phyloP scores from a whole-genome alignment of 2,113 vertebrate genomes.

The Varanus komodoensis region DNA sequence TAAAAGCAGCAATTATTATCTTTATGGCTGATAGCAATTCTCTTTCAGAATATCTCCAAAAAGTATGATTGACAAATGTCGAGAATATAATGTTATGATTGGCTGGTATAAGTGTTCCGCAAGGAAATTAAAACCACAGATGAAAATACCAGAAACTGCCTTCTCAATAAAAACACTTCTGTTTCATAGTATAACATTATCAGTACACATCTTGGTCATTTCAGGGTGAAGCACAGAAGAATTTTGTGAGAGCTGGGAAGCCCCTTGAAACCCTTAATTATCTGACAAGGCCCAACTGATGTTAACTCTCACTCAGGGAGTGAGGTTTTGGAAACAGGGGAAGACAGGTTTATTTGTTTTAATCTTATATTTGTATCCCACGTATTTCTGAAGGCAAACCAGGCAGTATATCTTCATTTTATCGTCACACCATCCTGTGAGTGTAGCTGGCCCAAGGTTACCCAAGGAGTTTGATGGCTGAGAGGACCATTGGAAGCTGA shows the following conservation, averaged over 20 bases:
- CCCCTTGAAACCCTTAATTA: neutral
- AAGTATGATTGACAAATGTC: neutral
- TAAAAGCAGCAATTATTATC: neutral
- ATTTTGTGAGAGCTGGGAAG: neutral
- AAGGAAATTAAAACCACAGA: neutral
- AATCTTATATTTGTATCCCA: too few species aligned
- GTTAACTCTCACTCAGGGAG: neutral
- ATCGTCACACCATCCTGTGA: too few species aligned
- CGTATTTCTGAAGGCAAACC: too few species aligned
- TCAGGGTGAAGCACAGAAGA: neutral
- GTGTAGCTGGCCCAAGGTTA: too few species aligned
- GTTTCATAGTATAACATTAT: neutral
- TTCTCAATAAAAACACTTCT: neutral
- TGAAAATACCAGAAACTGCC: neutral
- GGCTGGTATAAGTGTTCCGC: neutral
- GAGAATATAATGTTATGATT: neutral
- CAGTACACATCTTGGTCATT: neutral
- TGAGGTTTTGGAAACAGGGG: too few species aligned
- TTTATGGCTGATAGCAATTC: neutral
- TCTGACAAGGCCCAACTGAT: neutral
- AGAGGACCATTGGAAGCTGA: too few species aligned
- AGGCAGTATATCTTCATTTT: too few species aligned
- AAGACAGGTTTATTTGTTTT: too few species aligned
- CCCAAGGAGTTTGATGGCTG: too few species aligned
- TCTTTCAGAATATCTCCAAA: conserved; percentile 6